These are phyloP conservation scores for Lottia scabra DNA, from an alignment of 2,888 invertebrate genomes.

Conservation along the genomic window DNA sequence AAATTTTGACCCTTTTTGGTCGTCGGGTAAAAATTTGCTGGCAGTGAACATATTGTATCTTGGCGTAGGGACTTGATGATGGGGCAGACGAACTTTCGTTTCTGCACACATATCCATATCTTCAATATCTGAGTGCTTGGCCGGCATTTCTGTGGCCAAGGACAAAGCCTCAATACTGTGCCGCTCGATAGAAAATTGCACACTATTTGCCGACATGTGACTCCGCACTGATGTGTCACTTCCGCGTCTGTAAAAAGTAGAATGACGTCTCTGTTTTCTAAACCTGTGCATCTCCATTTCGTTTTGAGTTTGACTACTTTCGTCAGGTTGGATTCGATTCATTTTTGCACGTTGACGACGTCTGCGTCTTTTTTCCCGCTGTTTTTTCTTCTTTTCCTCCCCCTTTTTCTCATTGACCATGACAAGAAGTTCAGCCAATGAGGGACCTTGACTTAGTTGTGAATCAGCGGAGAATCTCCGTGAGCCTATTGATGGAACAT, in stretches of 20 bases:
- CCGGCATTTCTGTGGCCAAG: constrained; percentile 26
- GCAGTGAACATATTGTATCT: neutral
- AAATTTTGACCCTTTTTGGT: neutral
- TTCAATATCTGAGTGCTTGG: neutral
- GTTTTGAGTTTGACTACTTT: constrained; percentile 26
- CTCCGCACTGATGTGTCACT: constrained; percentile 55
- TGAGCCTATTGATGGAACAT: constrained; percentile 45
- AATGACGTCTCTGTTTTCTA: too few relatives aligned
- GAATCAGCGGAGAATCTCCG: constrained; percentile 88
- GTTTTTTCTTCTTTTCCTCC: constrained; percentile 43
- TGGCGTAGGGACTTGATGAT: neutral
- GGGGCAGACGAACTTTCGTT: neutral
- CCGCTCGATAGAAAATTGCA: constrained; percentile 39
- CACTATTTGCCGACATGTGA: constrained; percentile 46
- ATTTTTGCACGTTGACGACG: constrained; percentile 48
- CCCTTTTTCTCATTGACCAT: constrained; percentile 36
- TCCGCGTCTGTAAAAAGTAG: constrained; percentile 30
- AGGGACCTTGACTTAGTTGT: constrained; percentile 70
- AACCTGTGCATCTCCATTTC: constrained; percentile 19
- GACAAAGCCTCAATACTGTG: constrained; percentile 35
- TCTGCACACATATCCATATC: neutral
- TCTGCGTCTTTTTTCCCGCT: constrained; percentile 40
- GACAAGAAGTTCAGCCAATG: constrained; percentile 30
- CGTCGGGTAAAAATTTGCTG: neutral
- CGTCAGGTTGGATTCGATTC: constrained; percentile 40